Evolutionary conservation across 53 echinoderm and acorn worm genomes (phyloP).

Genomic region (Echinarachnius parma): DNA sequence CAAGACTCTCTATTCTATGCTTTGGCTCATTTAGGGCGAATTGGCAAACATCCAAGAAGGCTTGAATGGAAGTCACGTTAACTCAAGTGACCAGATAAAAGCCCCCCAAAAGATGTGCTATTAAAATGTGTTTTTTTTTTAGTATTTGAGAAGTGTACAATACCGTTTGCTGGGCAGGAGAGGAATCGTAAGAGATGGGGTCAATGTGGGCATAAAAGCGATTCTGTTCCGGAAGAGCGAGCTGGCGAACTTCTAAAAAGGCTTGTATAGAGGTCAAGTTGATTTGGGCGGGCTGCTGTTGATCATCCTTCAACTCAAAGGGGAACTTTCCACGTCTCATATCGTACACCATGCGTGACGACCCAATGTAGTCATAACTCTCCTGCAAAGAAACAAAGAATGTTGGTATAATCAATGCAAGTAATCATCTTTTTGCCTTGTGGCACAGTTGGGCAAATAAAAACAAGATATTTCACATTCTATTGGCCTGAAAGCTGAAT

Average conservation of each 20-base stretch:
- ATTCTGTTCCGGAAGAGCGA: constrained; percentile 46
- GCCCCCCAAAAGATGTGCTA: too few relatives aligned
- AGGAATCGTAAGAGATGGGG: constrained; percentile 44
- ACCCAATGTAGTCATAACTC: constrained; percentile 96
- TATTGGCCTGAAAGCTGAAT: too few relatives aligned
- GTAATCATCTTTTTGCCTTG: too few relatives aligned
- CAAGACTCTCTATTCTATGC: too few relatives aligned
- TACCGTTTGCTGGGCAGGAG: background rate
- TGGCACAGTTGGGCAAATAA: too few relatives aligned
- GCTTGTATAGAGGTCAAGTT: constrained; percentile 57
- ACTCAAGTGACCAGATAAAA: constrained; percentile 68
- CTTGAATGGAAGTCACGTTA: constrained; percentile 53
- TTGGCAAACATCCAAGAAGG: too few relatives aligned
- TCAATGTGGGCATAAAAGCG: constrained; percentile 72
- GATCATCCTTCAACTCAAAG: constrained; percentile 9
- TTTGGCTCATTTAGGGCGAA: too few relatives aligned
- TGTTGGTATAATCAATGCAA: too few relatives aligned
- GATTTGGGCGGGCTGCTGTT: constrained; percentile 60
- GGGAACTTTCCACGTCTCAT: constrained; percentile 81
- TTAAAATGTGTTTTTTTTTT: background rate
- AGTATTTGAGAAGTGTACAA: too few relatives aligned
- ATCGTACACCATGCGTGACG: constrained; percentile 89
- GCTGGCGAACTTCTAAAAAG: constrained; percentile 76
- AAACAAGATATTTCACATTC: too few relatives aligned
- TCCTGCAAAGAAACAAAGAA: constrained; percentile 56